Evolutionary conservation across 1,140 invertebrate species (phyloP), one percentile per base, ranked within the genome.

Genomic region (Popillia japonica): DNA sequence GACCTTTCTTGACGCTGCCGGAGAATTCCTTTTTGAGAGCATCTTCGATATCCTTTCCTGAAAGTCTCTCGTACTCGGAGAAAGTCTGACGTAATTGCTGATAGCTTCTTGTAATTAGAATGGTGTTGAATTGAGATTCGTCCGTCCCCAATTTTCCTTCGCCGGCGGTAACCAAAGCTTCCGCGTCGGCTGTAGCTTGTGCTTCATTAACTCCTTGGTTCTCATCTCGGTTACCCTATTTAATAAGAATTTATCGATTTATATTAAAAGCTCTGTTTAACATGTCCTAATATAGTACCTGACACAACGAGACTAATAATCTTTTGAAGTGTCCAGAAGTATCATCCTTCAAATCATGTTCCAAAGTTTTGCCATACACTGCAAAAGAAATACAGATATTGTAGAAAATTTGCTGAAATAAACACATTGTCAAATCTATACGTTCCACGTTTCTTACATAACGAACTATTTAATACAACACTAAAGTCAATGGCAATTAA

Each of bases 281-380:
- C 2, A 72, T 55, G 27, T 55, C 2, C 7, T 20, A 55, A 55
- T 55, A 55, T 34, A 34, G 81, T 82, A 84, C 83, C 90, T 95
- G 93, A 74, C 92, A 92, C 61, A 96, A 87, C 0, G 94, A 95
- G 20, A 99, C 93, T 72, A 98, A 91, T 3, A 99, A 88, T 77
- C 96, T 92, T 86, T 95, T 95, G 88, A 99, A 99, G 79, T 86
- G 85, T n/a, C 95, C 98, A 2, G 96, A 98, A 20, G 97, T 98
- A 84, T 99, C 98, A 23, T 93, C 94, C 84, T 94, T 94, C 74
- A 99, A 89, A 84, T 98, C 97, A 6, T 91, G 91, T 85, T 99
- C 98, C 78, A 99, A 87, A 72, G 92, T 88, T 85, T 92, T 95
- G 79, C 92, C 91, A 86, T 96, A 99, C 82, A 96, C 94, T 96